Conservation (phyloP, 2,888 invertebrate genomes). For the Caenorhabditis sp. region DNA sequence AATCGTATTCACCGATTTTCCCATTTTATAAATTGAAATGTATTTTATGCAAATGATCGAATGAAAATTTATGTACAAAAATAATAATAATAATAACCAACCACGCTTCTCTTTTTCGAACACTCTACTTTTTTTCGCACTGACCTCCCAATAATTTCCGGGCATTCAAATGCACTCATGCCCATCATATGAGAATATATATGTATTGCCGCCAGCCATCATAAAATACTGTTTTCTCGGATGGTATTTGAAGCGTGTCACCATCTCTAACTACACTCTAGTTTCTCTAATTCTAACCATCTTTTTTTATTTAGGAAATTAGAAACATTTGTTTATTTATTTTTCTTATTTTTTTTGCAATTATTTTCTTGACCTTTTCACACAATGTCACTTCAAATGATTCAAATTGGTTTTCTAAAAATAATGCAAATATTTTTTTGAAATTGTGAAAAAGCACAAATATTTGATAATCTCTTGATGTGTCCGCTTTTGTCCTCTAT, state of each 20-base stretch:
- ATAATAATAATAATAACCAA: neutral
- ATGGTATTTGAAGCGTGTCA: neutral
- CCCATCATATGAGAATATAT: neutral
- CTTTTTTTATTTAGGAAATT: constrained; percentile 4
- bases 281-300: constrained; percentile 7
- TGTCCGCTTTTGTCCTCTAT: neutral
- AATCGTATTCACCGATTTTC: too few relatives aligned
- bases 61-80: too few relatives aligned
- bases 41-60: too few relatives aligned
- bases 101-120: neutral
- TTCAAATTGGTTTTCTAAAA: neutral
- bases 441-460: constrained; percentile 1
- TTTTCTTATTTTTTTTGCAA: neutral
- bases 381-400: neutral
- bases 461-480: constrained; percentile 3
- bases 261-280: too few relatives aligned
- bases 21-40: too few relatives aligned
- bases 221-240: neutral
- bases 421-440: constrained; percentile 4
- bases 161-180: neutral
- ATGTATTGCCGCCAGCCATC: neutral
- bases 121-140: neutral
- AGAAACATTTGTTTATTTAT: too few relatives aligned
- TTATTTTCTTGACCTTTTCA: neutral
- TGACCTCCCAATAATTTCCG: neutral